Conservation (phyloP, 1,140 invertebrate genomes). For the Piezodorus guildinii region DNA sequence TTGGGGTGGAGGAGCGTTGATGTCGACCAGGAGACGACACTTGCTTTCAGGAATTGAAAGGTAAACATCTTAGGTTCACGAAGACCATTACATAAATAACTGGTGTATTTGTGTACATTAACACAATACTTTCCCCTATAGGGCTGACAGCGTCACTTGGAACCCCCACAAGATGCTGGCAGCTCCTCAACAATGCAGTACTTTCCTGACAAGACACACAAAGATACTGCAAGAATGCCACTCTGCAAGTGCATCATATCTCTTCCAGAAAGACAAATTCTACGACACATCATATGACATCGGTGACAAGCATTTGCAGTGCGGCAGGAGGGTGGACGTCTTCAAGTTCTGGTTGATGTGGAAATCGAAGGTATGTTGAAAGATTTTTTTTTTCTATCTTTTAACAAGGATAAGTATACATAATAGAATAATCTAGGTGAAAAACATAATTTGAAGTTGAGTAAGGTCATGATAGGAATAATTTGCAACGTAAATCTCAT, state of each 20-base stretch:
- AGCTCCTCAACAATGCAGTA: conserved; percentile 81
- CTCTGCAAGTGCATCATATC: conserved; percentile 66
- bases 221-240: conserved; percentile 50
- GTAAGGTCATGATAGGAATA: too few relatives aligned
- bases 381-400: too few relatives aligned
- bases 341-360: conserved; percentile 97
- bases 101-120: too few relatives aligned
- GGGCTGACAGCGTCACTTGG: conserved; percentile 86
- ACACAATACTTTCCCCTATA: conserved; percentile 30
- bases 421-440: too few relatives aligned
- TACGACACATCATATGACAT: conserved; percentile 86
- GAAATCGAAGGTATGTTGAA: conserved; percentile 61
- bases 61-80: conserved; percentile 35
- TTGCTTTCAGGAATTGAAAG: conserved; percentile 65
- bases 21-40: conserved; percentile 67
- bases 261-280: conserved; percentile 94
- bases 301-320: conserved; percentile 88
- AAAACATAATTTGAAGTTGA: too few relatives aligned
- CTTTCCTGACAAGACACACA: conserved; percentile 62
- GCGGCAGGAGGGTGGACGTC: conserved; percentile 86
- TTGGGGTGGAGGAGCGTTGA: conserved; percentile 81
- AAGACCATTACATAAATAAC: too few relatives aligned
- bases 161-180: conserved; percentile 86
- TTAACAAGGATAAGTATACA: too few relatives aligned
- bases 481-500: too few relatives aligned